Evolutionary conservation across 92 coral and sea anemone species (phyloP), one percentile per base, ranked within the genome.

Genomic region (Epizoanthus rinbou): DNA sequence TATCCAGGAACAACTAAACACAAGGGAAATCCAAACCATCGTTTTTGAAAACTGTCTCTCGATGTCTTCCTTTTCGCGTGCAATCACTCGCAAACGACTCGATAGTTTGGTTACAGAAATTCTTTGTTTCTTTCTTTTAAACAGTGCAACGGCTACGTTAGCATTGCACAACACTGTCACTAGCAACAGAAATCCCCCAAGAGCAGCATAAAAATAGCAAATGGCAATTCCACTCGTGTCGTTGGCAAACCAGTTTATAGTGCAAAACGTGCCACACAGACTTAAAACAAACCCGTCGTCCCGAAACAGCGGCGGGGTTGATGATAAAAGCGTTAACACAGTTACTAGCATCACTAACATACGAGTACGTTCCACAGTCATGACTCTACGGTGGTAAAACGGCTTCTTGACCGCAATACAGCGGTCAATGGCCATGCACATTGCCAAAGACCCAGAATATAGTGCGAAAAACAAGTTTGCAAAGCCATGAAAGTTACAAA

Each of bases 391-490:
- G 17, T 75, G 81, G 69, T 75, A 75, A 75, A 75, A 75, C 25
- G 81, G 81, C 14, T 58, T 75, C 17, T 35, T 75, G 6, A 75
- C 54, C 3, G 81, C 81, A n/a, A 75, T 57, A 14, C 28, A 58
- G 22, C 81, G 81, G 14, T 75, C 81, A 52, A 58, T 75, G 15
- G 81, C 81, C 81, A 75, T 75, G 41, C 81, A 75, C 50, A 75
- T 57, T 17, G 81, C 81, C 53, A 75, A 33, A 6, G 81, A 28
- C 4, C 81, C 81, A 3, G 81, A 58, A 58, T 75, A 57, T 3
- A 75, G 68, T 8, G 81, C 57, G 9, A 75, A 75, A 22, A 75
- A 75, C 1, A 75, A 50, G 31, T 35, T 39, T 5, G 4, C 66
- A 31, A 75, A 75, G 14, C 81, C 81, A 7, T 75, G 81, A 75